These are phyloP conservation scores for Chloromyia formosa DNA, from an alignment of 2,888 invertebrate genomes.

Conservation along the genomic window DNA sequence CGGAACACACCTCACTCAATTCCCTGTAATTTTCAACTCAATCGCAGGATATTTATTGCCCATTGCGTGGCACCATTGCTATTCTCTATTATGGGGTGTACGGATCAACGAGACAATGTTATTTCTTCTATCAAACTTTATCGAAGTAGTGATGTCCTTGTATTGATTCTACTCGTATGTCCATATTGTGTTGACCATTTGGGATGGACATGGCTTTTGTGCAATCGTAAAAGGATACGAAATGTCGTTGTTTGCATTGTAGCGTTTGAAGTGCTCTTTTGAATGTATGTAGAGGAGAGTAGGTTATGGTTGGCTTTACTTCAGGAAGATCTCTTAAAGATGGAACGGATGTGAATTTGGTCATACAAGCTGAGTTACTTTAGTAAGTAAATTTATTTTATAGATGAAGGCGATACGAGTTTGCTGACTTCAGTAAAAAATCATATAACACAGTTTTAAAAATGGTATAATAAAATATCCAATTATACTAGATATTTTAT, in stretches of 20 bases:
- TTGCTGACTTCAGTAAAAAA: no score
- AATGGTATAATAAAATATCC: no score
- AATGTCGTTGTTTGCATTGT: background rate
- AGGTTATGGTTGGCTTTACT: no score
- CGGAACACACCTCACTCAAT: conserved; percentile 25
- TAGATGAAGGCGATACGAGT: no score
- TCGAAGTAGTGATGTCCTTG: conserved; percentile 18
- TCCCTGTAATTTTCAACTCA: conserved; percentile 41
- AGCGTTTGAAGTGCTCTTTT: background rate
- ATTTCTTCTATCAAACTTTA: conserved; percentile 16
- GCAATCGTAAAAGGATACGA: conserved; percentile 27
- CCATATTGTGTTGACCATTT: conserved; percentile 15
- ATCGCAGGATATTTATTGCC: conserved; percentile 37
- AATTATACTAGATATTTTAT: no score
- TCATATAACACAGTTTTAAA: no score
- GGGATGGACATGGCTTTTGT: conserved; percentile 33
- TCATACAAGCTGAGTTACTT: no score
- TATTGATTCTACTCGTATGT: background rate
- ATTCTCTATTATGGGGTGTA: background rate
- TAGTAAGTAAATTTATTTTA: no score
- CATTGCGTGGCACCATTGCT: conserved; percentile 10
- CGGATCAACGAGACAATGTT: background rate
- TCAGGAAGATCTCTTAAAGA: no score
- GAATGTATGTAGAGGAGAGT: background rate
- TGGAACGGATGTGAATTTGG: no score